Conservation (phyloP, 2,797 vertebrate species). For the Botia kubotai region DNA sequence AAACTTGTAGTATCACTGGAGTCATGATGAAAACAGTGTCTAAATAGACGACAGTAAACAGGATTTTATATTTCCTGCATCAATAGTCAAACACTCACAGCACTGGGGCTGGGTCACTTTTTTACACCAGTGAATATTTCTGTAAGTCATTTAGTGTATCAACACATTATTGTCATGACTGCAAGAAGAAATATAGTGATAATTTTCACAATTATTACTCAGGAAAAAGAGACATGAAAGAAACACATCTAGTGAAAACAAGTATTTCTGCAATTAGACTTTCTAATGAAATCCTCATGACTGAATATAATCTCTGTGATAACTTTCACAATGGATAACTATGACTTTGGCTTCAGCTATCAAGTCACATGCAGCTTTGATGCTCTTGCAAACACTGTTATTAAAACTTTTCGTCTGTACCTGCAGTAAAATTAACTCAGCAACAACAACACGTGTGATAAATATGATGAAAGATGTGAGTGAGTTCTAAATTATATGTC, state of each 20-base stretch:
- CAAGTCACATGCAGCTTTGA: slow-evolving; percentile 7
- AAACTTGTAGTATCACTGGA: too few species aligned
- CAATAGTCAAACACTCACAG: too few species aligned
- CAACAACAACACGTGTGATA: slow-evolving; percentile 1
- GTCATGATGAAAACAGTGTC: too few species aligned
- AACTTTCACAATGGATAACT: neutral
- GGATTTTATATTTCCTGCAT: too few species aligned
- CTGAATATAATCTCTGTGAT: neutral
- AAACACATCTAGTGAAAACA: too few species aligned
- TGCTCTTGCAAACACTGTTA: neutral
- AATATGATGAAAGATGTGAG: slow-evolving; percentile 13
- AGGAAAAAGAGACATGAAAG: neutral
- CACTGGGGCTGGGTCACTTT: too few species aligned
- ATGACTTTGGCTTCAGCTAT: neutral
- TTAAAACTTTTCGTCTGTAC: neutral
- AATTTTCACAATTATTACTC: too few species aligned
- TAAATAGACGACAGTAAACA: too few species aligned
- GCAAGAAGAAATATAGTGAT: too few species aligned
- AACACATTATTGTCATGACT: too few species aligned
- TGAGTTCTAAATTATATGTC: slow-evolving; percentile 21
- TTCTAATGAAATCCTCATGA: neutral
- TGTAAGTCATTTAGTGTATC: too few species aligned
- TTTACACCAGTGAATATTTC: neutral
- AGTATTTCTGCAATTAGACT: neutral
- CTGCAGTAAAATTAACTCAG: slow-evolving; percentile 1